phyloP scores from a whole-genome alignment of 2,113 vertebrate genomes.

The Leptobrachium leishanense region DNA sequence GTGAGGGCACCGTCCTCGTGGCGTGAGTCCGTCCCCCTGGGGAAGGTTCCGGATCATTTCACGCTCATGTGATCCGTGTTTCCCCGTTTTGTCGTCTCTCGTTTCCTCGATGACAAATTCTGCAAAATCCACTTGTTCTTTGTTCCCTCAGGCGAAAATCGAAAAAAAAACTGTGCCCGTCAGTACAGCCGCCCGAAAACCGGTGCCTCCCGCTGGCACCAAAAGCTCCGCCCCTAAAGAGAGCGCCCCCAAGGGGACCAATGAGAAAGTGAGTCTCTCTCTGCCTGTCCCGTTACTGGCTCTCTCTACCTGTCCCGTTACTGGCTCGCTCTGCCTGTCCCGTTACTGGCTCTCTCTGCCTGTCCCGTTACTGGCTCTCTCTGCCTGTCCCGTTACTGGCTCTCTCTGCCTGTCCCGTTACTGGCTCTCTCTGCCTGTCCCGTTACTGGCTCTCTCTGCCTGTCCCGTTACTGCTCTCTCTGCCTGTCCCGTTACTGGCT shows the following conservation, averaged over 20 bases:
- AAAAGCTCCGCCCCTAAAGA: constrained; percentile 63
- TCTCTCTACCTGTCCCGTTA: neutral
- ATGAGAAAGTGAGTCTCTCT: constrained; percentile 77
- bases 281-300: neutral
- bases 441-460: no score
- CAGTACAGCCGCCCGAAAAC: constrained; percentile 61
- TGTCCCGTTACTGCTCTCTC: no score
- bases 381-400: no score
- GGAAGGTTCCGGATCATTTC: no score
- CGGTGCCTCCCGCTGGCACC: constrained; percentile 63
- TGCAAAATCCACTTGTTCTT: constrained; percentile 65
- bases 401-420: no score
- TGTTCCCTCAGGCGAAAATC: constrained; percentile 73
- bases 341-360: neutral
- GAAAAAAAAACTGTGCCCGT: constrained; percentile 71
- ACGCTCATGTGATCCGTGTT: no score
- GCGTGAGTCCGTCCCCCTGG: no score
- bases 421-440: no score
- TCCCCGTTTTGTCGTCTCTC: neutral
- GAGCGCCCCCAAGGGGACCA: constrained; percentile 66
- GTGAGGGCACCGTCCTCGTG: no score
- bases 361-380: no score
- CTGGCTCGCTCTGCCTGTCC: neutral
- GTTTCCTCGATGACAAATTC: neutral
- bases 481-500: no score